phyloP scores from a whole-genome alignment of 2,797 vertebrate species.

The Diglossa cyanea region DNA sequence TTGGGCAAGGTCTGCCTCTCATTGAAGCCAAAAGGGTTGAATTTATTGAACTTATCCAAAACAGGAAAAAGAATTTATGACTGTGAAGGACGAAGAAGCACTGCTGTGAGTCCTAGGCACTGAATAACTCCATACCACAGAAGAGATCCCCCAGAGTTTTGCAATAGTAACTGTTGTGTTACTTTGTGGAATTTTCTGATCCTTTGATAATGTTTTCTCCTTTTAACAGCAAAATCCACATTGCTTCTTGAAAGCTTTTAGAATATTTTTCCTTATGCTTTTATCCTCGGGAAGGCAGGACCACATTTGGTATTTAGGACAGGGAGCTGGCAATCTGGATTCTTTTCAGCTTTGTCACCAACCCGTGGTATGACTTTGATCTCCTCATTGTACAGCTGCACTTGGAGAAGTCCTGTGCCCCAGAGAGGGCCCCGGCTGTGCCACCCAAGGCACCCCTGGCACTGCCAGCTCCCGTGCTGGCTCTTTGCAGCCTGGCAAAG shows the following conservation, averaged over 20 bases:
- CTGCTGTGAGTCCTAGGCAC: slow-evolving; percentile 9
- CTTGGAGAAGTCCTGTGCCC: background rate
- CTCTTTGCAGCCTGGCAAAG: background rate
- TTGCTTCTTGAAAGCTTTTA: slow-evolving; percentile 38
- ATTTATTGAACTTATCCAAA: slow-evolving; percentile 26
- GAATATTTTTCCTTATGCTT: slow-evolving; percentile 2
- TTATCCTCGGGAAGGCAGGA: slow-evolving; percentile 47
- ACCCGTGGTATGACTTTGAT: background rate
- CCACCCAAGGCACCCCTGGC: background rate
- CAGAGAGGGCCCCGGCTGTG: background rate
- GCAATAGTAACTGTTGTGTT: slow-evolving; percentile 47
- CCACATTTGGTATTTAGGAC: slow-evolving; percentile 53
- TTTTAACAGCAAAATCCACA: slow-evolving; percentile 43
- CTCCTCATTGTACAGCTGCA: background rate
- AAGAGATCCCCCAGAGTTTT: slow-evolving; percentile 58
- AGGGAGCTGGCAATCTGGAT: slow-evolving; percentile 55
- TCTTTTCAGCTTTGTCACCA: slow-evolving; percentile 59
- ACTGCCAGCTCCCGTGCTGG: background rate
- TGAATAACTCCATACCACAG: slow-evolving; percentile 11
- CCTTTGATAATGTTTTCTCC: slow-evolving; percentile 50
- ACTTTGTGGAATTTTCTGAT: slow-evolving; percentile 61
- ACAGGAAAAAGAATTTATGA: slow-evolving; percentile 39
- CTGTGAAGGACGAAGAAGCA: background rate
- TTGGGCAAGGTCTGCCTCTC: slow-evolving; percentile 20
- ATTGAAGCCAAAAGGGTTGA: background rate